Conservation (phyloP, 2,797 vertebrate species). For the Thripadectes ignobilis region DNA sequence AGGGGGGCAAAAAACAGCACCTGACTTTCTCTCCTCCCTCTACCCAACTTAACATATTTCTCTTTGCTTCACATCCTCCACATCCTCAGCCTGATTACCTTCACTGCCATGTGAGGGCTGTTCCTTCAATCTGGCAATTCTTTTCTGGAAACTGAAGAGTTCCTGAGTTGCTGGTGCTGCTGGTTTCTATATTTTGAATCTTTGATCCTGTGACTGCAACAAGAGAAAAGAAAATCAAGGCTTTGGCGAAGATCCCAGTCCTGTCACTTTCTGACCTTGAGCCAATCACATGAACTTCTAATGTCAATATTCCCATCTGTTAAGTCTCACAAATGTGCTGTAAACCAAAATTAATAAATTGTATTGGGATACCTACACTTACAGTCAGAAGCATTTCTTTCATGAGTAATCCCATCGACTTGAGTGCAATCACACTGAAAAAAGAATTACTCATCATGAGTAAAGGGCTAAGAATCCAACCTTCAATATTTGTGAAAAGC, state of each 20-base stretch:
- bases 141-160: not conserved
- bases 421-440: not conserved
- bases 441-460: conserved; percentile 8
- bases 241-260: conserved; percentile 41
- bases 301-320: conserved; percentile 59
- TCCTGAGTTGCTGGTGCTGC: not conserved
- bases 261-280: conserved; percentile 48
- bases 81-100: not conserved
- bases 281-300: conserved; percentile 45
- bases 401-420: not conserved
- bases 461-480: not conserved
- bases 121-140: not conserved
- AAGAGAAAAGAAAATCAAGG: conserved; percentile 20
- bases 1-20: not conserved
- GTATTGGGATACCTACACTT: conserved; percentile 9
- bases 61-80: not conserved
- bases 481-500: not conserved
- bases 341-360: conserved; percentile 44
- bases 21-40: not conserved
- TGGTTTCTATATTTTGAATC: not conserved
- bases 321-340: not conserved
- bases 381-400: not conserved
- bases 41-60: not conserved
- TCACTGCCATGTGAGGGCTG: not conserved
- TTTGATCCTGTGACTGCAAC: not conserved